Conservation (phyloP, 2,888 invertebrate species). For the Pammene fasciana region DNA sequence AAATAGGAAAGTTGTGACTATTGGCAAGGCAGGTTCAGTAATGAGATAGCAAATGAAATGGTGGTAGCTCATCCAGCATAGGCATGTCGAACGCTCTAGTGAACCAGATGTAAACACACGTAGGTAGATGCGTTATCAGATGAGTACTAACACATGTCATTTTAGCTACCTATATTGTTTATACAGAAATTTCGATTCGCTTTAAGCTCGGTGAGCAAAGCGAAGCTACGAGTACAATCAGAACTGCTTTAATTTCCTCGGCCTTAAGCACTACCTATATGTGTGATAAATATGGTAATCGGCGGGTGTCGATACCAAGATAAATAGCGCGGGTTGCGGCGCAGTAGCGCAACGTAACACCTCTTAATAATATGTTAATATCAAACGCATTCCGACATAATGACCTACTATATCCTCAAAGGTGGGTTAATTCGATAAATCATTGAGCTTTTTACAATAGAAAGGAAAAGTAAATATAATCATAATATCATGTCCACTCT, state of each 20-base stretch:
- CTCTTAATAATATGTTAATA: slow-evolving; percentile 30
- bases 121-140: not conserved
- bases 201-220: not conserved
- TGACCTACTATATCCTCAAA: slow-evolving; percentile 14
- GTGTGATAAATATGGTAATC: slow-evolving; percentile 21
- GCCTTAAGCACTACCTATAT: slow-evolving; percentile 8
- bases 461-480: slow-evolving; percentile 13
- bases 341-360: slow-evolving; percentile 31
- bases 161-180: not conserved
- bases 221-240: not conserved
- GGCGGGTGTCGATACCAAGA: slow-evolving; percentile 15
- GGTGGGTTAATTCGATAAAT: not conserved
- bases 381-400: slow-evolving; percentile 21
- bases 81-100: not conserved
- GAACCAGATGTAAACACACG: not conserved
- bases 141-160: not conserved
- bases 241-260: not conserved
- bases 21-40: slow-evolving; percentile 8
- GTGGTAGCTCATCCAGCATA: not conserved
- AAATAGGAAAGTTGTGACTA: not conserved
- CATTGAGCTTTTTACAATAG: not conserved
- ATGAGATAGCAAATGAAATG: slow-evolving; percentile 23
- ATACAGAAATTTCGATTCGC: not conserved
- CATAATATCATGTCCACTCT: not conserved
- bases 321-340: slow-evolving; percentile 21